Evolutionary conservation across 1,140 invertebrate genomes (phyloP).

Genomic region (Drosophila sucinea): DNA sequence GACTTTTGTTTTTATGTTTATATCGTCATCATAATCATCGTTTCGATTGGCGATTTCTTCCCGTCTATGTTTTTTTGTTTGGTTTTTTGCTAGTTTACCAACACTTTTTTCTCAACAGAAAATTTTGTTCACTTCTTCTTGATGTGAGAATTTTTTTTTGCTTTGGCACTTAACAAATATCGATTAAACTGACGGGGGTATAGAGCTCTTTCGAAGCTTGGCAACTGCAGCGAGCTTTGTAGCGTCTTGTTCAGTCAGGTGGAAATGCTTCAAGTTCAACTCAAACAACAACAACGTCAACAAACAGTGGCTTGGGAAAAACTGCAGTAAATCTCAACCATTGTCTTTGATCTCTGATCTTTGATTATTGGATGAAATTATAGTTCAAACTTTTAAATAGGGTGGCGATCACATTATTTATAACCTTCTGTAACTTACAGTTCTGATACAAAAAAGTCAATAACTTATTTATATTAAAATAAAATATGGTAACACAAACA

Average conservation of each 20-base stretch:
- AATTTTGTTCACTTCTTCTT: conserved; percentile 47
- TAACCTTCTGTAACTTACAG: too few species aligned
- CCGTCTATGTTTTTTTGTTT: neutral
- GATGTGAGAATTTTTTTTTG: conserved; percentile 48
- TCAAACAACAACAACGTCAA: neutral
- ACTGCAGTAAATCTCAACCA: neutral
- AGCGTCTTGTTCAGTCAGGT: conserved; percentile 21
- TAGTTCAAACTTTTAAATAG: neutral
- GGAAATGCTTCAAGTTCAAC: conserved; percentile 32
- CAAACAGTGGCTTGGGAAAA: conserved; percentile 1
- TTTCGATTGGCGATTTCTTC: conserved; percentile 20
- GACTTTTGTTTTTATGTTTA: conserved; percentile 52
- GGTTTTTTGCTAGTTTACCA: conserved; percentile 12
- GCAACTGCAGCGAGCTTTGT: conserved; percentile 35
- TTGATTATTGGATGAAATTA: neutral
- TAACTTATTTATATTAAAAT: neutral
- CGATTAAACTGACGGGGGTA: conserved; percentile 27
- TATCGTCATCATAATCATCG: conserved; percentile 38
- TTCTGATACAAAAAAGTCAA: too few species aligned
- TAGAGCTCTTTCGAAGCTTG: neutral
- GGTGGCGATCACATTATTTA: neutral
- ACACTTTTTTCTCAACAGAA: conserved; percentile 23
- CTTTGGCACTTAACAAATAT: conserved; percentile 28
- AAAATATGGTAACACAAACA: neutral
- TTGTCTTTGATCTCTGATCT: too few species aligned